Base-by-base conservation (phyloP, 1,140 invertebrate genomes). In the Heliothis virescens region DNA sequence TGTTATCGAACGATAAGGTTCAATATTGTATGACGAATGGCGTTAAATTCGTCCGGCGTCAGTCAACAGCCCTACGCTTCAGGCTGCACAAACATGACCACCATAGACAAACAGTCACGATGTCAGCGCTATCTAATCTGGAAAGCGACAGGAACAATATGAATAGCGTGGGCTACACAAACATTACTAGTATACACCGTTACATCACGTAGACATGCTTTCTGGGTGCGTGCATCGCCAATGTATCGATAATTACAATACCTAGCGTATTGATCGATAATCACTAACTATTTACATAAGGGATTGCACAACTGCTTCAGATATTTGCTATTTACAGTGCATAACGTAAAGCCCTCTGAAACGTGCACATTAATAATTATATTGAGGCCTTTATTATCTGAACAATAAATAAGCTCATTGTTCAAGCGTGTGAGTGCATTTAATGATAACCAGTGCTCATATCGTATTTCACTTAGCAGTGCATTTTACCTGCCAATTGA, bases 41-140 rank as follows among this genome's bases (percentile, higher is more conserved):
- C 47, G 34, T 18, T 60, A 77, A 76, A 80, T 84, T 82, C 72
- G 72, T 47, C 48, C 57, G 81, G 83, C 78, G 83, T 82, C 76
- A 78, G 52, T 90, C 86, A 89, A 87, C 87, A 89, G 83, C 65
- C 84, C 84, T 83, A 26, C 41, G 60, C 41, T 59, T 59, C 78
- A 83, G 79, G 80, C 80, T 86, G 84, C 75, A 69, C 87, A 89
- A 92, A 92, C 89, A 92, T 76, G 79, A 84, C 86, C 86, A 90
- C 85, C 84, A 83, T 85, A 67, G 79, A 75, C 87, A 90, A 90
- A 90, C 88, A 91, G 82, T 84, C 72, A 79, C 82, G 78, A 72
- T 86, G 86, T 84, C 87, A 83, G 65, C 83, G 84, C 85, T 91
- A 91, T 92, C 91, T 92, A 92, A 92, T 92, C 91, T 87, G 85